Base-by-base conservation (phyloP, 2,888 invertebrate species). In the Emmelina monodactyla region DNA sequence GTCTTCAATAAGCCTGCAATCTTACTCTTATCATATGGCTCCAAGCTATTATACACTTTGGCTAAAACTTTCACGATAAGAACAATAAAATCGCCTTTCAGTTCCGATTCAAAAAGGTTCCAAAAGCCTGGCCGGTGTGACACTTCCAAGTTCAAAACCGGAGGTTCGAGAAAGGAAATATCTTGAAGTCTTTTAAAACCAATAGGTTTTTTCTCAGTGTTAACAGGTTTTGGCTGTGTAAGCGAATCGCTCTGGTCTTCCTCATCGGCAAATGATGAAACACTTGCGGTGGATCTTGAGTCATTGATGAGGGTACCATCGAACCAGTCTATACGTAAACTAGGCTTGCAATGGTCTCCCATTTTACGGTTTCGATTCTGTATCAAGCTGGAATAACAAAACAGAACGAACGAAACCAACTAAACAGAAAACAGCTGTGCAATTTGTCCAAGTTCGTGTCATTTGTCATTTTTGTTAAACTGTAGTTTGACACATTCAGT, bases 291-390 rank as follows among this genome's bases (percentile, higher is more conserved):
- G 22, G 50, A 49, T 22, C 55, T 45, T 14, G 47, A 47, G 41
- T 69, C 62, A 57, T 75, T 69, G 28, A 67, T 60, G n/a, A 75
- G 46, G 14, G 70, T 68, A 4, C 78, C 79, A 48, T 79, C 79
- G 39, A 79, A 79, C 79, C 79, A 79, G 43, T 79, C 79, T 49
- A 79, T 75, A 2, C 78, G 62, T 38, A 76, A 53, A 19, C 69
- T 62, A 28, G 62, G 50, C 47, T 67, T 67, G 39, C 49, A 58
- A 28, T 33, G 41, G 29, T 69, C 61, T 43, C 53, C 48, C 76
- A 75, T 76, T 5, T n/a, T n/a, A n/a, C n/a, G n/a, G n/a, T n/a
- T n/a, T n/a, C n/a, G n/a, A n/a, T n/a, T n/a, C n/a, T n/a, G n/a
- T n/a, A n/a, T n/a, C n/a, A n/a, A n/a, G n/a, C n/a, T n/a, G n/a